Conservation (phyloP, 2,888 invertebrate genomes). For the Cetonia aurata region DNA sequence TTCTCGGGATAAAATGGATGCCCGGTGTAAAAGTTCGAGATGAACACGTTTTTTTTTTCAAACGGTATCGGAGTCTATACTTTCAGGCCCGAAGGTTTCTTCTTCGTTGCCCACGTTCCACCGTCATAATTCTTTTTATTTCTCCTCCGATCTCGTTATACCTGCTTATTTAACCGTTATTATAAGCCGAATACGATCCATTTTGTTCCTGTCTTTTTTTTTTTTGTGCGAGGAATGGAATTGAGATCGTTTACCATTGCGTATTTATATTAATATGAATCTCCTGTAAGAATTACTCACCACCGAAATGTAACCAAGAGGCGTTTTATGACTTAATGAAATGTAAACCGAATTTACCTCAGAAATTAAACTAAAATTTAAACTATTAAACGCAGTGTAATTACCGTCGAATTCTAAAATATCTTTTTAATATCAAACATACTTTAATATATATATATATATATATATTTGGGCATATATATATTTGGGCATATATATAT, state of each 20-base stretch:
- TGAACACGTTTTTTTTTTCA: slow-evolving; percentile 36
- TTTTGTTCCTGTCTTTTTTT: not conserved
- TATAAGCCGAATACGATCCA: slow-evolving; percentile 21
- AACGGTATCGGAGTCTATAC: slow-evolving; percentile 38
- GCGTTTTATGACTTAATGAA: too few relatives aligned
- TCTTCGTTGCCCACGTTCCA: slow-evolving; percentile 9
- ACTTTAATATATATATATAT: too few relatives aligned
- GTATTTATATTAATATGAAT: too few relatives aligned
- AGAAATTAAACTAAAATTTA: too few relatives aligned
- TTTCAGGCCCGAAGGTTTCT: slow-evolving; percentile 27
- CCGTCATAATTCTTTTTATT: slow-evolving; percentile 17
- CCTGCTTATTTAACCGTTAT: slow-evolving; percentile 35
- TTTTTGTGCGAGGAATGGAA: not conserved
- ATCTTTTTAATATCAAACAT: too few relatives aligned
- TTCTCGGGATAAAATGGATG: slow-evolving; percentile 36
- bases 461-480: too few relatives aligned
- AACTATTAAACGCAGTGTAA: too few relatives aligned
- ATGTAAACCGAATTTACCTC: too few relatives aligned
- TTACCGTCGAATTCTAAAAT: too few relatives aligned
- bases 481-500: too few relatives aligned
- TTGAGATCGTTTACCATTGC: not conserved
- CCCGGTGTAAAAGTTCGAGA: slow-evolving; percentile 30
- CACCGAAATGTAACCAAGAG: too few relatives aligned
- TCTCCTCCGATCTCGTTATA: slow-evolving; percentile 30
- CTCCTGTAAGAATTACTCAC: too few relatives aligned